A percentile compares a stretch with the other conserved stretches of the same genome.
These are phyloP conservation scores for Neoniphon sammara DNA, from an alignment of 2,797 vertebrate species.

Conservation along the genomic window DNA sequence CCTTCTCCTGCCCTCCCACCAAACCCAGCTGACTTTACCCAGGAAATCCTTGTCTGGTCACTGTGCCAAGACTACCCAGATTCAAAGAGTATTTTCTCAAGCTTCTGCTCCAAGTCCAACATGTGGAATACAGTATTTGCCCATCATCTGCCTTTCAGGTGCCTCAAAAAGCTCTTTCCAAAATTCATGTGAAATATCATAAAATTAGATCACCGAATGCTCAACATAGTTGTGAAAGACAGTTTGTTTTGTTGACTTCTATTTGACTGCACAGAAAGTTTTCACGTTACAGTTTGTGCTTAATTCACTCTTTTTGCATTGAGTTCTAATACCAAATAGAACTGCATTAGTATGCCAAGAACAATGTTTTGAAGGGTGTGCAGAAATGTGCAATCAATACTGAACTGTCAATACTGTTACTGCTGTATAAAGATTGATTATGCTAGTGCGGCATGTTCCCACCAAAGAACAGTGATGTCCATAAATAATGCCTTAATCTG, in stretches of 20 bases:
- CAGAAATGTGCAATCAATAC: constrained; percentile 24
- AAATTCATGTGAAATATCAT: background rate
- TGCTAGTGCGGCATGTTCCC: background rate
- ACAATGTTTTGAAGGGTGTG: background rate
- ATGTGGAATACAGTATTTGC: background rate
- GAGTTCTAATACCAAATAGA: background rate
- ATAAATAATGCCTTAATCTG: constrained; percentile 39
- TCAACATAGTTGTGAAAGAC: background rate
- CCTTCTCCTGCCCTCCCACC: background rate
- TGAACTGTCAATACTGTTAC: background rate
- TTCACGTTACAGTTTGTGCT: background rate
- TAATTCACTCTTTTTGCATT: constrained; percentile 25
- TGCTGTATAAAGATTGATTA: background rate
- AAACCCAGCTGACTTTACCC: constrained; percentile 38
- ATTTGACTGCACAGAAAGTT: background rate
- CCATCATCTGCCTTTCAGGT: constrained; percentile 15
- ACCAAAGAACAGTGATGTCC: background rate
- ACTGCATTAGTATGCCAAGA: background rate
- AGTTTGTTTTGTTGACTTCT: constrained; percentile 2
- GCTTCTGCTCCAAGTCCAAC: constrained; percentile 10
- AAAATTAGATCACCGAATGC: background rate
- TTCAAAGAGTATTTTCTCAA: constrained; percentile 5
- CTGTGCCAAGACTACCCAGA: constrained; percentile 29
- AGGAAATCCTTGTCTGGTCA: constrained; percentile 66
- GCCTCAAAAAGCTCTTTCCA: background rate